These are phyloP conservation scores for Philonicus albiceps DNA, from an alignment of 2,888 invertebrate species.

Conservation along the genomic window DNA sequence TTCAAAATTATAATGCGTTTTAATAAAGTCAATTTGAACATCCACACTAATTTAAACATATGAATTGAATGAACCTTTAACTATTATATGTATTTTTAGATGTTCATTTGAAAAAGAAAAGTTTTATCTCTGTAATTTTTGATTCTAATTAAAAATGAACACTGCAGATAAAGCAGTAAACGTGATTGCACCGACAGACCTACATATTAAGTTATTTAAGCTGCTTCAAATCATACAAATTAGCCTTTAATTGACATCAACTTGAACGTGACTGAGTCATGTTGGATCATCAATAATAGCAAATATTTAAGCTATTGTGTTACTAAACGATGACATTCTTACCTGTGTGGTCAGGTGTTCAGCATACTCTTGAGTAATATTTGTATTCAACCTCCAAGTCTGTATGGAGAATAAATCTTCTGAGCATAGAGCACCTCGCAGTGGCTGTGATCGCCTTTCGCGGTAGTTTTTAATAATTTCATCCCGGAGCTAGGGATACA, in stretches of 20 bases:
- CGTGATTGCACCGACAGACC: neutral
- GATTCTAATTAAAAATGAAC: neutral
- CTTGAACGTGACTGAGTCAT: constrained; percentile 53
- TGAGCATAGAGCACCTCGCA: constrained; percentile 70
- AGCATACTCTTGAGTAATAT: constrained; percentile 68
- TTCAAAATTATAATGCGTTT: too few relatives aligned
- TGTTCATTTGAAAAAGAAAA: neutral
- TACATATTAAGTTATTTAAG: neutral
- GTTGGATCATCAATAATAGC: neutral
- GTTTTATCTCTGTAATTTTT: neutral
- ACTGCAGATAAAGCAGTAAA: neutral
- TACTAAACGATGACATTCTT: neutral
- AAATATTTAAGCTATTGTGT: neutral
- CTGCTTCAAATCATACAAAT: constrained; percentile 49
- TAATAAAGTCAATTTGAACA: too few relatives aligned
- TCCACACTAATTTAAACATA: too few relatives aligned
- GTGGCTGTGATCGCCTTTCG: constrained; percentile 63
- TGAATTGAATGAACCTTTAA: too few relatives aligned
- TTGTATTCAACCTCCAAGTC: constrained; percentile 72
- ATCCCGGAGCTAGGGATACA: constrained; percentile 60
- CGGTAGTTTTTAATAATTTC: constrained; percentile 74
- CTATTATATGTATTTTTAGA: neutral
- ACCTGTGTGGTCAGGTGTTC: constrained; percentile 66
- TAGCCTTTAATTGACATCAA: neutral
- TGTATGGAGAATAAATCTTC: constrained; percentile 73